Evolutionary conservation across 2,797 vertebrate species (phyloP).

Genomic region (Sphaeramia orbicularis): DNA sequence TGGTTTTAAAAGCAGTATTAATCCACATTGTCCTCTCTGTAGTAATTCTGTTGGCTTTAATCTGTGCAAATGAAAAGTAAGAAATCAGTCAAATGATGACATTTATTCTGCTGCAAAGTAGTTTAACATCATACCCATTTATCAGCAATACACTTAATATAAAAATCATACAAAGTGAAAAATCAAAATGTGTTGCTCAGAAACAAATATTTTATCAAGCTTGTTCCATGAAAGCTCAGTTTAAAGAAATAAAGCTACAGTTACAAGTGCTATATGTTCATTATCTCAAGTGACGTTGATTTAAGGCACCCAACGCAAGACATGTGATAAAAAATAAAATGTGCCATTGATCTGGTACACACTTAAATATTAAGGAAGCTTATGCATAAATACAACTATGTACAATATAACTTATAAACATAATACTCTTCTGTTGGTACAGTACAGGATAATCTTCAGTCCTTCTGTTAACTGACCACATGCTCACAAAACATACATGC

Average conservation of each 20-base stretch:
- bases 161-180: slow-evolving; percentile 9
- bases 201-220: neutral
- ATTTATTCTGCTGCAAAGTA: slow-evolving; percentile 57
- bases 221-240: neutral
- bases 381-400: slow-evolving; percentile 35
- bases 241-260: neutral
- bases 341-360: slow-evolving; percentile 31
- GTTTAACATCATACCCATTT: slow-evolving; percentile 30
- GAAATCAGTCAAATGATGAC: slow-evolving; percentile 14
- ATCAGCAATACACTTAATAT: slow-evolving; percentile 28
- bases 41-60: neutral
- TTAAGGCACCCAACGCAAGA: no score
- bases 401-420: slow-evolving; percentile 35
- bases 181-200: neutral
- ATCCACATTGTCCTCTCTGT: neutral
- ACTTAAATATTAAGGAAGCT: slow-evolving; percentile 25
- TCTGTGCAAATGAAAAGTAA: slow-evolving; percentile 25
- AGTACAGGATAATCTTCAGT: slow-evolving; percentile 38
- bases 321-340: neutral
- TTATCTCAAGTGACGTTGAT: neutral
- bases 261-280: neutral
- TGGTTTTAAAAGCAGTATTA: neutral
- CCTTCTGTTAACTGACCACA: slow-evolving; percentile 34
- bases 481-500: slow-evolving; percentile 17
- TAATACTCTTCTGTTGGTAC: slow-evolving; percentile 30